Base-by-base conservation (phyloP, 1,140 invertebrate species). In the Formica exsecta region DNA sequence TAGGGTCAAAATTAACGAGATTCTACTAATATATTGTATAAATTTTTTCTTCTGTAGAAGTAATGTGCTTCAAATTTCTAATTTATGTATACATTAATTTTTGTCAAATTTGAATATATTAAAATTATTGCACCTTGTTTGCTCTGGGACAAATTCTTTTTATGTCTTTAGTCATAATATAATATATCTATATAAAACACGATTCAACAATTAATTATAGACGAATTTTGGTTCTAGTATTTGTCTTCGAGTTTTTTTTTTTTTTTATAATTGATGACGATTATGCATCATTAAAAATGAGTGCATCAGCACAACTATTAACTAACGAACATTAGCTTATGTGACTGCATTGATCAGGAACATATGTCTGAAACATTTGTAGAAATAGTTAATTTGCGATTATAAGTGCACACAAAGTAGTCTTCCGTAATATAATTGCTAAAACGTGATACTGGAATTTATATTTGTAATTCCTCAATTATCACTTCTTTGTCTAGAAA, bases 111-210 rank as follows among this genome's bases (percentile, higher is more conserved):
- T 61, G 29, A 32, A 32, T 71, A 54, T 51, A n/a, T 83, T 85
- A 44, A 48, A 73, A 36, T 76, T 76, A 41, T 61, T 84, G 70
- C 65, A 71, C 61, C 29, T 44, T 16, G 62, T 62, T 86, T 61
- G 86, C 88, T 90, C 64, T 85, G 81, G 62, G 38, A 86, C 79
- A 90, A 73, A 87, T 75, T 51, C 38, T 48, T 19, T 79, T 75
- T 70, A 88, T 38, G 88, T 80, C 73, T 76, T 84, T 85, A 90
- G 86, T 87, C 44, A 65, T 75, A 90, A 87, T 89, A 89, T 54
- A 90, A 89, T 90, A 90, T 89, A 90, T 90, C 79, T 90, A 90
- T 90, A 90, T 90, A 90, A 71, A 90, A 90, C 13, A 51, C 61
- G 68, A 86, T 54, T 90, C 86, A 90, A 90, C 89, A 90, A 48